Evolutionary conservation across 2,888 invertebrate genomes (phyloP).

Genomic region (Callosobruchus maculatus): DNA sequence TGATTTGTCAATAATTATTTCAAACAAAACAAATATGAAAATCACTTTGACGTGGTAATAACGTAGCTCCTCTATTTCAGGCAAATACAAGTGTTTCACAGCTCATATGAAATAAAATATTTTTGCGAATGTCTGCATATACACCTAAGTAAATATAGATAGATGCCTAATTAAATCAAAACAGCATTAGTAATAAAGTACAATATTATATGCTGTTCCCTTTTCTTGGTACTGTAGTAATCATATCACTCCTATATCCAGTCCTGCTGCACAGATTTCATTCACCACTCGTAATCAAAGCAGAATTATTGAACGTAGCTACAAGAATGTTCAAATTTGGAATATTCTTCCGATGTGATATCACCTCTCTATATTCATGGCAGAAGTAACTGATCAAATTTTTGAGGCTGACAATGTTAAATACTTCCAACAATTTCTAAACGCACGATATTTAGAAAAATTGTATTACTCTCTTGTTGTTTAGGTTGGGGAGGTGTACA

Average conservation of each 20-base stretch:
- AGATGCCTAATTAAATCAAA: slow-evolving; percentile 41
- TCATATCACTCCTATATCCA: neutral
- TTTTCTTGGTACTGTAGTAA: neutral
- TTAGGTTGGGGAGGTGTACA: no score
- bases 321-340: no score
- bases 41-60: slow-evolving; percentile 29
- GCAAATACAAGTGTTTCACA: slow-evolving; percentile 31
- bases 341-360: no score
- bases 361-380: no score
- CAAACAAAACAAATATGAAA: slow-evolving; percentile 44
- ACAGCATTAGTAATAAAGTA: neutral
- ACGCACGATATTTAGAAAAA: no score
- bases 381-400: no score
- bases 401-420: no score
- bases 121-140: slow-evolving; percentile 20
- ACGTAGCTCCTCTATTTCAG: slow-evolving; percentile 29
- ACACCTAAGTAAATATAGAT: slow-evolving; percentile 44
- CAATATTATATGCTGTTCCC: neutral
- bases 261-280: no score
- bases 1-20: slow-evolving; percentile 51
- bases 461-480: no score
- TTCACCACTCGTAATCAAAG: no score
- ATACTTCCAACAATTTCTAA: no score
- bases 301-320: no score
- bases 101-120: neutral